Base-by-base conservation (phyloP, 2,797 vertebrate genomes). In the Rhodeus uyekii region DNA sequence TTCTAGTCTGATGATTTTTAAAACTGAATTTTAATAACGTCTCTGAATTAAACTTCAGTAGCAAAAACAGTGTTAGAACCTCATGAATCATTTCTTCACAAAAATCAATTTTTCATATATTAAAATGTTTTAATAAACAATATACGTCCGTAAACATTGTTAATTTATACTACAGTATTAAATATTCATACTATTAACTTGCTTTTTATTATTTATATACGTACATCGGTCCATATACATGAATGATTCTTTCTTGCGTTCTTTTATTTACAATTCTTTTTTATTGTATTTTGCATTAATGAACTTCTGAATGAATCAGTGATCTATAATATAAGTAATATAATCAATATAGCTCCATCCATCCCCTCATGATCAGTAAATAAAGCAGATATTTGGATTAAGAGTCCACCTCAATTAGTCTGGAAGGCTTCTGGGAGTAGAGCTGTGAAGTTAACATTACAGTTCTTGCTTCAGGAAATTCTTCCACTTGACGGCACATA, bases 401-500 rank as follows among this genome's bases (percentile, higher is more conserved):
- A 58, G 48, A 58, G 50, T 60, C 53, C 13, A 8, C 39, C 38
- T 76, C 60, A 61, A 76, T 60, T 22, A 75, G 53, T 76, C 38
- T 34, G 0, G 38, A 76, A 76, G 61, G 34, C 72, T 74, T 34
- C 71, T 38, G 72, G 72, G 72, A 74, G 72, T 38, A 6, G n/a
- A 74, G 72, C 50, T 38, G 50, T 39, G 48, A 34, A 38, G 71
- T 50, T 24, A 74, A 50, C 50, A 55, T 74, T 58, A 74, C 22
- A 74, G 72, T 38, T 38, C 22, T 58, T 39, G 72, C 72, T 74
- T 74, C 34, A 58, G 72, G 72, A 74, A 74, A 55, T 74, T n/a
- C 34, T 74, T 74, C 13, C 50, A 29, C n/a, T 61, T 13, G 53
- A 75, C 10, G n/a, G 36, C 72, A 75, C 39, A 44, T 18, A 68